Conservation (phyloP, 2,113 vertebrate genomes). For the Otocyon megalotis region DNA sequence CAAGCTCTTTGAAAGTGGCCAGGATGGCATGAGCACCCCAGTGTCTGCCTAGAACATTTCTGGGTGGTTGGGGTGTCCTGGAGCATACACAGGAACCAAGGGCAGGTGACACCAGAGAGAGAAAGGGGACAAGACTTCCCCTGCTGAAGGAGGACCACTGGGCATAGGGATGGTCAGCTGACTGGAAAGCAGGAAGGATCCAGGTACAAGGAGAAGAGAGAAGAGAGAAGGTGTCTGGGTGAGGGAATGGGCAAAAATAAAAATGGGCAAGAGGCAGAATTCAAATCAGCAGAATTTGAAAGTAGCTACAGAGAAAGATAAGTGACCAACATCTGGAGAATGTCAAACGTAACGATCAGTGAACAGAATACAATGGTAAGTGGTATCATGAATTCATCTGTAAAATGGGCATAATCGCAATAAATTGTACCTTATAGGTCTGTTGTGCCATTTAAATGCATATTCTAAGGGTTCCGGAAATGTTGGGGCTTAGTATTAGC, state of each 20-base stretch:
- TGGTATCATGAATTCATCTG: background rate
- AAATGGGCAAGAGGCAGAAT: background rate
- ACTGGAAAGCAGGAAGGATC: background rate
- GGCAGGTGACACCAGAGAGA: background rate
- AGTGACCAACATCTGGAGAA: background rate
- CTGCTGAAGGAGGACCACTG: background rate
- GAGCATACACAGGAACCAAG: too few species aligned
- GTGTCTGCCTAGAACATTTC: background rate
- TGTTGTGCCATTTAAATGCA: too few species aligned
- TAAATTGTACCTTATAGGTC: accelerated
- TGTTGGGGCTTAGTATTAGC: background rate
- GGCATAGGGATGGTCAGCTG: background rate
- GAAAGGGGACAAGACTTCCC: background rate
- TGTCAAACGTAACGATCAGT: background rate
- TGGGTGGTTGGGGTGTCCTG: background rate
- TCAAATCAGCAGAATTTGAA: background rate
- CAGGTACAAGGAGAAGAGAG: background rate
- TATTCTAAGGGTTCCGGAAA: background rate
- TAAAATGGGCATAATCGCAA: background rate
- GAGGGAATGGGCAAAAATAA: background rate
- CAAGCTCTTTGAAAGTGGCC: background rate
- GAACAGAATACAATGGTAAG: background rate
- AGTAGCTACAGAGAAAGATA: background rate
- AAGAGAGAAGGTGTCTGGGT: background rate
- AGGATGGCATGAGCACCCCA: background rate